Percentiles rank a stretch among this genome's conserved stretches.
phyloP scores from a whole-genome alignment of 2,888 invertebrate species.

The Zeuzera pyrina region DNA sequence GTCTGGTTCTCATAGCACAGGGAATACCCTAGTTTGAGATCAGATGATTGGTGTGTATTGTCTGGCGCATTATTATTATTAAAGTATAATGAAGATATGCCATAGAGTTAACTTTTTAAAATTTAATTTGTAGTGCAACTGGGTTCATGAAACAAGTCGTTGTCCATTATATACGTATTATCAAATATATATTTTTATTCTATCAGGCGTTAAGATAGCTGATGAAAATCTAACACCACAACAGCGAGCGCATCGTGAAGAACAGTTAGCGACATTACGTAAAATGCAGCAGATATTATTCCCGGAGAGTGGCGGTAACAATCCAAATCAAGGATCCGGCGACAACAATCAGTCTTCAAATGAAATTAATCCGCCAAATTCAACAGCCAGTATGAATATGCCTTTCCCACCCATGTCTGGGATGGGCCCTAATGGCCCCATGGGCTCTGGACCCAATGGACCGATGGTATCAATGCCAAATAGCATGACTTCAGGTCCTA shows the following conservation, averaged over 20 bases:
- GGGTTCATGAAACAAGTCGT: too few species aligned
- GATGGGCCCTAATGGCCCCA: conserved; percentile 55
- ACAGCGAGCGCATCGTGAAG: conserved; percentile 94
- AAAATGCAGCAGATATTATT: conserved; percentile 96
- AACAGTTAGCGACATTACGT: conserved; percentile 90
- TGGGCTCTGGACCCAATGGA: conserved; percentile 57
- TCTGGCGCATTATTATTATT: too few species aligned
- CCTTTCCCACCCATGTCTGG: conserved; percentile 53
- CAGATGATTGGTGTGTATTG: too few species aligned
- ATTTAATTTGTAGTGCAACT: too few species aligned
- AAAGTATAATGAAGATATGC: too few species aligned
- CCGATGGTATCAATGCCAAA: conserved; percentile 64
- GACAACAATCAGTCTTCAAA: conserved; percentile 46
- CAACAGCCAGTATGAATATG: conserved; percentile 54
- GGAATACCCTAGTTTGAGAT: too few species aligned
- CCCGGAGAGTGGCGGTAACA: conserved; percentile 78
- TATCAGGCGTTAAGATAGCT: conserved; percentile 87
- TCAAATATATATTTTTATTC: too few species aligned
- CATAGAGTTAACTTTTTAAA: too few species aligned
- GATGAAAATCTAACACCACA: conserved; percentile 97
- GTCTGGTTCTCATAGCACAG: too few species aligned
- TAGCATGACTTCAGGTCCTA: conserved; percentile 57
- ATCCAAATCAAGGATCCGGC: conserved; percentile 39
- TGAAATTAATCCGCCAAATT: conserved; percentile 55
- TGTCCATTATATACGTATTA: too few species aligned